Base-by-base conservation (phyloP, 2,888 invertebrate genomes). In the Scaptomyza cyrtandrae region DNA sequence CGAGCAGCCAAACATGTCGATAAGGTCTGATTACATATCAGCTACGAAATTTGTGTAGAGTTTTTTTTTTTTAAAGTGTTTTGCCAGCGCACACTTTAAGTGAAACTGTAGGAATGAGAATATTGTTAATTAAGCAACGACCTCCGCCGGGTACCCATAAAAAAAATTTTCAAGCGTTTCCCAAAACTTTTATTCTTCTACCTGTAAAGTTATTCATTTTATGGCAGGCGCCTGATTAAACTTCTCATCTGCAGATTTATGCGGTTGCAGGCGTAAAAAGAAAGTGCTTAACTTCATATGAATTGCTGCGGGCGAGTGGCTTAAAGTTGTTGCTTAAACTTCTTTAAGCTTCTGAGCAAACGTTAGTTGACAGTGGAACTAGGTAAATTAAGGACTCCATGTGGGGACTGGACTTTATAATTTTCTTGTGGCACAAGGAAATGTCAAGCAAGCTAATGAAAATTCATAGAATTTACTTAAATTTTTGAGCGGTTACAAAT, bases 181-280 rank as follows among this genome's bases (percentile, higher is more conserved):
- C n/a, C n/a, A 27, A 61, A 75, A 75, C 41, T 56, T 68, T 50
- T 13, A 41, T 59, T 43, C 33, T 50, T 44, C 45, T 33, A 35
- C 50, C 57, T 41, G 53, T n/a, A 68, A 75, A 81, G 67, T 80
- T 81, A 70, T 78, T 67, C 70, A 80, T 73, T 80, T 78, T 80
- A 67, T 80, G 78, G 62, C 78, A 74, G 56, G 54, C 62, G 66
- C 29, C 69, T 86, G 88, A 83, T 88, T 86, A 80, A 83, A 88
- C 88, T 83, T 88, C 63, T 11, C 57, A 44, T 55, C 59, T 68
- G 66, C 84, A 86, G 66, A 61, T 64, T 78, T 46, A 37, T 64
- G 50, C 57, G 29, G 16, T 33, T 60, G 68, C 62, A 49, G 60
- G 46, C 56, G 46, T 60, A 54, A 57, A 62, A 75, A 57, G 61